Evolutionary conservation across 2,113 vertebrate genomes (phyloP), one percentile per base, ranked within the genome.

Genomic region (Danionella cerebrum): DNA sequence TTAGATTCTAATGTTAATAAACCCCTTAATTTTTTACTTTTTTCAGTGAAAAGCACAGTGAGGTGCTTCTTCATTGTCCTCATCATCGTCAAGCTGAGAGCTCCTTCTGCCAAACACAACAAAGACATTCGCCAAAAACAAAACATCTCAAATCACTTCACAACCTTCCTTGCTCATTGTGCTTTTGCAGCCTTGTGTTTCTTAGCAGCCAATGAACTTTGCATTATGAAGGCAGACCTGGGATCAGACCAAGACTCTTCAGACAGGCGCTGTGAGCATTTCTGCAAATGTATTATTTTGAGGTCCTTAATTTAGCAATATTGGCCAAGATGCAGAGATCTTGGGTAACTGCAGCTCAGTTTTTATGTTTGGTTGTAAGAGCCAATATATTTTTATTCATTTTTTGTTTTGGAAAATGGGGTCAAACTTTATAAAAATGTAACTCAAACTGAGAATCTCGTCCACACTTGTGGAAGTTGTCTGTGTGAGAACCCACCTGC

Each of bases 21-120:
- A n/a, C n/a, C n/a, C n/a, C n/a, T n/a, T n/a, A n/a, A n/a, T 8
- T 22, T 57, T 3, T 33, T 54, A 31, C 3, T 4, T 14, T 11
- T 54, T 59, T 11, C 33, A 74, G 72, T 70, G 59, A 70, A 41
- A 13, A 58, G 16, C 13, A 22, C n/a, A 21, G 10, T 24, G 54
- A 25, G 42, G 35, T 64, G 24, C 11, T 19, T 2, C 27, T 70
- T 60, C 38, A 31, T 65, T 59, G 19, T 6, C 35, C 13, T 10
- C 7, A 48, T 48, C 13, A 4, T 31, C 57, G n/a, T 21, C n/a
- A 39, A 44, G 44, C 27, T 2, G 13, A 64, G 27, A 64, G 59
- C 44, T 27, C 59, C 59, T 12, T 44, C 42, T 48, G 59, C 59
- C 59, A 64, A 63, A 63, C 12, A 33, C 19, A 51, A 48, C 4